Evolutionary conservation across 2,797 vertebrate genomes (phyloP).

Genomic region (Tragopan temminckii): DNA sequence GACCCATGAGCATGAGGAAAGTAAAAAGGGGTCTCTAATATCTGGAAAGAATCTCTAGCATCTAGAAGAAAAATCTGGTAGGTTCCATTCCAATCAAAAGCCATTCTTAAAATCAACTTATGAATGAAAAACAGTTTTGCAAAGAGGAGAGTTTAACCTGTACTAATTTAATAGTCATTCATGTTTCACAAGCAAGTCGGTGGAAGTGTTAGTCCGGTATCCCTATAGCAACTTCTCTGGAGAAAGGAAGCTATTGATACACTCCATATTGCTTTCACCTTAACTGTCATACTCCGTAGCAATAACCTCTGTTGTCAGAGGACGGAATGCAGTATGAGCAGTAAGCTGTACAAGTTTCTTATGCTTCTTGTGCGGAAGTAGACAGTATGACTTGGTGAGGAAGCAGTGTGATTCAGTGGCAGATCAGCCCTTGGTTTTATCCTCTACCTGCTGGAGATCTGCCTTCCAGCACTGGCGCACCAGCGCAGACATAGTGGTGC

Average conservation of each 20-base stretch:
- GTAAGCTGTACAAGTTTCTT: background rate
- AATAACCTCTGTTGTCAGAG: background rate
- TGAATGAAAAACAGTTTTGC: background rate
- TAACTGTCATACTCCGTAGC: background rate
- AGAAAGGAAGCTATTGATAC: background rate
- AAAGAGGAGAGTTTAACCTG: background rate
- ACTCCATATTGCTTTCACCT: background rate
- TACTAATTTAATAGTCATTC: background rate
- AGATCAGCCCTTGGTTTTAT: background rate
- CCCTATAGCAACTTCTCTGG: background rate
- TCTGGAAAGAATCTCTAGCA: background rate
- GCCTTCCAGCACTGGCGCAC: fast-evolving
- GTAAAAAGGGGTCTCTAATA: background rate
- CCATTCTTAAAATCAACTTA: background rate
- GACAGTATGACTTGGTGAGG: background rate
- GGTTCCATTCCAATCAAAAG: background rate
- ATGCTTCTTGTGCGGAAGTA: background rate
- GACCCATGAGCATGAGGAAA: background rate
- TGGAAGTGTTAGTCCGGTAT: background rate
- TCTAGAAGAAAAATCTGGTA: background rate
- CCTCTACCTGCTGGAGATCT: background rate
- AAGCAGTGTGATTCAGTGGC: background rate
- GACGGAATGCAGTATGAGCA: background rate
- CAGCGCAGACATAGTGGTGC: fast-evolving
- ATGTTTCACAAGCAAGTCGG: background rate